These are phyloP conservation scores for Enhydra lutris DNA, from an alignment of 2,113 vertebrate species.

Conservation along the genomic window DNA sequence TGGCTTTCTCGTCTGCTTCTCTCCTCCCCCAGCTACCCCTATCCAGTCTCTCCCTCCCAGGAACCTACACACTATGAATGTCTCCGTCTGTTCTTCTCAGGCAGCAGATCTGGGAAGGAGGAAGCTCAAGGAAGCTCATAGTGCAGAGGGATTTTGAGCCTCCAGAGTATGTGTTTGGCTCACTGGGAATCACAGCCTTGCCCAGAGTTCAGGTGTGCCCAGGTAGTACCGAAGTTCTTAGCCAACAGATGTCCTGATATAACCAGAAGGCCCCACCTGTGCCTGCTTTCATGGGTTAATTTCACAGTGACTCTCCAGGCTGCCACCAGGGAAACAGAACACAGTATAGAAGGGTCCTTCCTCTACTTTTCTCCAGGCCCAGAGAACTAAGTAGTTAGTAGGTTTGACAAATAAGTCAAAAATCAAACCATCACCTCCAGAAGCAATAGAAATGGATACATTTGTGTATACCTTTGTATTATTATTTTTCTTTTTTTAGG, in stretches of 20 bases:
- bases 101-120: neutral
- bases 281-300: neutral
- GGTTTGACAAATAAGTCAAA: neutral
- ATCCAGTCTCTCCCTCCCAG: neutral
- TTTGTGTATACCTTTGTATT: neutral
- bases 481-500: neutral
- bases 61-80: neutral
- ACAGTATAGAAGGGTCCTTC: neutral
- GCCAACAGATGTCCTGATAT: neutral
- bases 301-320: neutral
- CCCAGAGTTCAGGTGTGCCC: neutral
- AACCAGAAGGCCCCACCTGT: neutral
- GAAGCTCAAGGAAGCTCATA: neutral
- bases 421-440: neutral
- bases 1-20: neutral
- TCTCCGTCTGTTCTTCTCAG: neutral
- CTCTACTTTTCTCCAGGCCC: neutral
- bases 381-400: neutral
- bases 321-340: neutral
- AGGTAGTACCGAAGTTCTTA: neutral
- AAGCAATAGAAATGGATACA: neutral
- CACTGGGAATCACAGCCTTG: neutral
- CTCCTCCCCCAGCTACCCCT: fast-evolving
- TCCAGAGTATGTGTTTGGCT: neutral
- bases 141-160: neutral